phyloP scores from a whole-genome alignment of 2,888 invertebrate species.

The Acanthococcus lagerstroemiae region DNA sequence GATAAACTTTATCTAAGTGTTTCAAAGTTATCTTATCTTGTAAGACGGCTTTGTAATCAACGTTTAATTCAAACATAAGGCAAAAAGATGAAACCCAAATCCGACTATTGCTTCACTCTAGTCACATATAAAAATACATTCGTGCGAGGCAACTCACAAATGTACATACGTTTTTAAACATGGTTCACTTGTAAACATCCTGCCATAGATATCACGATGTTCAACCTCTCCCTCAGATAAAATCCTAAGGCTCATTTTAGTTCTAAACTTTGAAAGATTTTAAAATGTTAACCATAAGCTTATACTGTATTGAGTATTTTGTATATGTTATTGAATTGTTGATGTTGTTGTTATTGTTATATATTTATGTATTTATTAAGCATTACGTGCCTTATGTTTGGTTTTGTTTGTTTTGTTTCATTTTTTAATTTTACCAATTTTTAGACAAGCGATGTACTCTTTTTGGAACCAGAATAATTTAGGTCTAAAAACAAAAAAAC shows the following conservation, averaged over 20 bases:
- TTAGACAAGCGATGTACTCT: not conserved
- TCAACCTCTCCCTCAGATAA: not conserved
- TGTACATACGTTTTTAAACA: not conserved
- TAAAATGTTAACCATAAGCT: constrained; percentile 30
- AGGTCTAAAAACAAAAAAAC: not conserved
- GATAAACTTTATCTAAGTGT: not conserved
- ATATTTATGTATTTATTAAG: constrained; percentile 37
- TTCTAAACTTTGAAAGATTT: constrained; percentile 3
- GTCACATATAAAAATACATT: not conserved
- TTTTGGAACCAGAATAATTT: not conserved
- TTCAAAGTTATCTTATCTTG: not conserved
- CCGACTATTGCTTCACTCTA: not conserved
- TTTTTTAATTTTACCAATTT: not conserved
- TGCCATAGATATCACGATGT: not conserved
- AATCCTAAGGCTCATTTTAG: not conserved
- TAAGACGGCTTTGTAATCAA: not conserved
- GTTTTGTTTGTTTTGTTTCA: constrained; percentile 21
- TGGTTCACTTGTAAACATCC: not conserved
- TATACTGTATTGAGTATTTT: constrained; percentile 27
- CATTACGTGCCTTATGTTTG: constrained; percentile 40
- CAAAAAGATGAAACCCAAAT: not conserved
- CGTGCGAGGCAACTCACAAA: not conserved
- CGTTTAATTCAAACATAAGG: constrained; percentile 4
- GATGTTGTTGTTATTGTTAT: constrained; percentile 31
- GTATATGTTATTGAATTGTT: constrained; percentile 30